Evolutionary conservation across 2,797 vertebrate genomes (phyloP).

Genomic region (Gambelia wislizenii): DNA sequence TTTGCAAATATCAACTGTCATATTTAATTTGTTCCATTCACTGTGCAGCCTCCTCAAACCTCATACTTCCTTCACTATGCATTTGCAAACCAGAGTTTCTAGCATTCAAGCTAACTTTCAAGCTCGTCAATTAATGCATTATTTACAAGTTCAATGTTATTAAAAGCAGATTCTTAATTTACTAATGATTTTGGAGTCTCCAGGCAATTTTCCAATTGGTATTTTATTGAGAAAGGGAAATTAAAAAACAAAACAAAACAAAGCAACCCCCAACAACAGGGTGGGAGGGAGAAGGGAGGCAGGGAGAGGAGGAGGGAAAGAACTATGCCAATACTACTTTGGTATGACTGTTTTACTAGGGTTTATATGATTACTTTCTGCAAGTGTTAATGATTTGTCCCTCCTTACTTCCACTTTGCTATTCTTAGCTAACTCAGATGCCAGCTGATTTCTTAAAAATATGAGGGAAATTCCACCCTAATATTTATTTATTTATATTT

Average conservation of each 20-base stretch:
- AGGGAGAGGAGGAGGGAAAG: constrained; percentile 70
- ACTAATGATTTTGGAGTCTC: constrained; percentile 94
- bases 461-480: constrained; percentile 68
- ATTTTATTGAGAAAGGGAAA: constrained; percentile 74
- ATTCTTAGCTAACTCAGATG: constrained; percentile 69
- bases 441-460: constrained; percentile 64
- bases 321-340: constrained; percentile 74
- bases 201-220: constrained; percentile 93
- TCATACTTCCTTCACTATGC: constrained; percentile 82
- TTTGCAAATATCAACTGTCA: constrained; percentile 87
- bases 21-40: constrained; percentile 84
- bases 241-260: constrained; percentile 78
- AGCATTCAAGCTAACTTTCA: constrained; percentile 90
- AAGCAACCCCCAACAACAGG: not conserved
- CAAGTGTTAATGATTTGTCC: constrained; percentile 64
- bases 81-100: constrained; percentile 84
- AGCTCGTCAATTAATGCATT: constrained; percentile 94
- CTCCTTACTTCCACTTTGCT: constrained; percentile 59
- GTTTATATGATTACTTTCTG: constrained; percentile 64
- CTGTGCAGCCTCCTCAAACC: constrained; percentile 79
- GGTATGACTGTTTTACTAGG: constrained; percentile 66
- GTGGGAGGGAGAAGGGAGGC: not conserved
- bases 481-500: constrained; percentile 16
- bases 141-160: constrained; percentile 98
- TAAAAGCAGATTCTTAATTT: constrained; percentile 98